Base-by-base conservation (phyloP, 2,888 invertebrate species). In the Drosophila mimetica region DNA sequence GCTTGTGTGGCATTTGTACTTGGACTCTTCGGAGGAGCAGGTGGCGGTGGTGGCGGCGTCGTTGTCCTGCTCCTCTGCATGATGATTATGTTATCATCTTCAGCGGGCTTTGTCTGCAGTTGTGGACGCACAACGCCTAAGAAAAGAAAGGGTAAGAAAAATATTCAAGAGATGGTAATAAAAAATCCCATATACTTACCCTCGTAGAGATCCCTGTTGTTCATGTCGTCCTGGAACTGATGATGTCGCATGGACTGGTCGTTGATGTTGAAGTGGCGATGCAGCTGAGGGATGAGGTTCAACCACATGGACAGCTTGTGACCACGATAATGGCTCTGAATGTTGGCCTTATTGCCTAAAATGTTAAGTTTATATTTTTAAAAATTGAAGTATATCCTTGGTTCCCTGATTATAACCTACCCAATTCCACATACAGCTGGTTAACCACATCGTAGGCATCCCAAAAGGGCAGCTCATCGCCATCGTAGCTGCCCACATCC, bases 301-400 rank as follows among this genome's bases (percentile, higher is more conserved):
- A 97, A 92, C 98, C 98, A 98, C 90, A 97, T 93, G 36, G 97
- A 97, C 94, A 98, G 95, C 92, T 97, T 97, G 93, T 98, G 97
- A 44, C 98, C 97, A 39, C 98, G 94, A 92, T 98, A 98, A 92
- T 98, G 98, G 89, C 96, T 96, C 77, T 95, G 95, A 92, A 97
- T 95, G 91, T 95, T 95, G 30, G 96, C 94, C 88, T 95, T 95
- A 83, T 92, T 93, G 89, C 95, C 95, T 95, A 37, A 69, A 71
- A 51, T 11, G 14, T 8, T 11, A 14, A 13, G n/a, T 20, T 13
- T 7, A 13, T 20, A 7, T 22, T 0, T n/a, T n/a, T n/a, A n/a
- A 25, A 25, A 9, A 25, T 1, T 5, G 4, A 13, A 9, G 11
- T 11, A 30, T 30, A 5, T 4, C 8, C 25, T 22, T 41, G n/a